Conservation (phyloP, 2,888 invertebrate species). For the Polydrusus cervinus region DNA sequence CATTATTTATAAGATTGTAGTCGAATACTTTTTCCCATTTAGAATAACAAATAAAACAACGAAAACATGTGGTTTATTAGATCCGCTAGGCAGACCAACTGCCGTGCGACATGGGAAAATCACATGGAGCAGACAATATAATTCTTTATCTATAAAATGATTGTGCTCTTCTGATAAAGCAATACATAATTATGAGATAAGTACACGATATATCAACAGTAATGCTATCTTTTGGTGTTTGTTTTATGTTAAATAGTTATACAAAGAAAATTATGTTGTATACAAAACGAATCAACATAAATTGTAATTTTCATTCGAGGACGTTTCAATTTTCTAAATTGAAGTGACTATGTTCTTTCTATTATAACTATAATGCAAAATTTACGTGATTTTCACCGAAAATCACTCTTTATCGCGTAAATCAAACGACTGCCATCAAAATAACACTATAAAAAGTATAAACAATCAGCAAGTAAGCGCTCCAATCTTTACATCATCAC, state of each 20-base stretch:
- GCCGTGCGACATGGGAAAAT: conserved; percentile 46
- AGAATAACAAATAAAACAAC: conserved; percentile 33
- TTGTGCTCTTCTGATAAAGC: conserved; percentile 44
- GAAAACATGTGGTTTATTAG: conserved; percentile 39
- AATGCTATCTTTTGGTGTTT: conserved; percentile 7
- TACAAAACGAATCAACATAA: not conserved
- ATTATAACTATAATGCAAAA: too few relatives aligned
- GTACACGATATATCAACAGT: conserved; percentile 31
- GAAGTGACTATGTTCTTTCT: too few relatives aligned
- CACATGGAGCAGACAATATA: conserved; percentile 49
- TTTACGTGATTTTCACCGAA: too few relatives aligned
- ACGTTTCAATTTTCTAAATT: too few relatives aligned
- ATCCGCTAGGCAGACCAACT: conserved; percentile 30
- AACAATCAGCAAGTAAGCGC: too few relatives aligned
- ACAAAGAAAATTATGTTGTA: not conserved
- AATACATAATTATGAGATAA: conserved; percentile 47
- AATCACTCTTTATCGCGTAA: too few relatives aligned
- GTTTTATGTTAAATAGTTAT: conserved; percentile 2
- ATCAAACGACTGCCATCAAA: too few relatives aligned
- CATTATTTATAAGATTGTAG: conserved; percentile 13
- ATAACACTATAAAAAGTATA: too few relatives aligned
- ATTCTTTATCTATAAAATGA: conserved; percentile 44
- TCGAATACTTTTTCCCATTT: conserved; percentile 19
- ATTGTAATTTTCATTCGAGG: too few relatives aligned
- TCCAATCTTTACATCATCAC: too few relatives aligned